Conservation (phyloP, 1,140 invertebrate species). For the Euglossa dilemma region DNA sequence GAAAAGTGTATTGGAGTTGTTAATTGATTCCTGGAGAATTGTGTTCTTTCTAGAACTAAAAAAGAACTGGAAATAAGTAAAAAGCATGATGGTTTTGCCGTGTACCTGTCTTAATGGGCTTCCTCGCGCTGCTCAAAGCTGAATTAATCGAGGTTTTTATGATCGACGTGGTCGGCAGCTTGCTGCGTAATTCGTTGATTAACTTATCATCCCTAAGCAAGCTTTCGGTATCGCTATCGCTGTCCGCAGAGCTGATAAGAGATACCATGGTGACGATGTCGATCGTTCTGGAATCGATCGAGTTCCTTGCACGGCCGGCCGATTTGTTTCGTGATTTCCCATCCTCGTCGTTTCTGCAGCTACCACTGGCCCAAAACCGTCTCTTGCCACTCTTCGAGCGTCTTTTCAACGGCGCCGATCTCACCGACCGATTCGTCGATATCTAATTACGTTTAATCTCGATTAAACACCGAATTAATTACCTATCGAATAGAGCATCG, state of each 20-base stretch:
- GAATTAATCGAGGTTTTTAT: constrained; percentile 74
- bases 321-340: constrained; percentile 47
- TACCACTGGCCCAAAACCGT: constrained; percentile 52
- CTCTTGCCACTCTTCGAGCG: constrained; percentile 73
- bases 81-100: not conserved
- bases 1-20: no score
- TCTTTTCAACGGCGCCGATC: constrained; percentile 75
- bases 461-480: not conserved
- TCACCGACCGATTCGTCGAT: constrained; percentile 66
- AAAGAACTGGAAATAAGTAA: no score
- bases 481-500: no score
- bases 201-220: constrained; percentile 76
- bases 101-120: constrained; percentile 82
- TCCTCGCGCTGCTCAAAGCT: constrained; percentile 69
- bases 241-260: constrained; percentile 82
- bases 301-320: constrained; percentile 38
- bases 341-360: constrained; percentile 59
- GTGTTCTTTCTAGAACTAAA: not conserved
- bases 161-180: constrained; percentile 79
- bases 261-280: constrained; percentile 85
- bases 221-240: constrained; percentile 81
- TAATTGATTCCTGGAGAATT: not conserved
- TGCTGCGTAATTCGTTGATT: constrained; percentile 76
- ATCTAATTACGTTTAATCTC: constrained; percentile 21
- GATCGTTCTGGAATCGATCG: constrained; percentile 54